Conservation (phyloP, 2,113 vertebrate genomes). For the Petromus typicus region DNA sequence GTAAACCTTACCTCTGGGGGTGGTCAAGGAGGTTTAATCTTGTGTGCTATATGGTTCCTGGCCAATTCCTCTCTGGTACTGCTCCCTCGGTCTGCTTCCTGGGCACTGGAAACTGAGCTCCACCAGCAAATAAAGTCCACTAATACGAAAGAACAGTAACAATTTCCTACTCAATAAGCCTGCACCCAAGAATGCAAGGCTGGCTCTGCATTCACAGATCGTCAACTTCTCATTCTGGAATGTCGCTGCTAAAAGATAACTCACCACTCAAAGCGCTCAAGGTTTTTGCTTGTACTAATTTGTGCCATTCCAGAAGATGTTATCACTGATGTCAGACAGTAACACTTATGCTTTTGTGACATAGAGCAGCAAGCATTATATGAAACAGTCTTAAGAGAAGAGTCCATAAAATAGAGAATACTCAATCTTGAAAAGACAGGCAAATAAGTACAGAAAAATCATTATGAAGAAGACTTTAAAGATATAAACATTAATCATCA, state of each 20-base stretch:
- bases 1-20: neutral
- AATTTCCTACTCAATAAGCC: neutral
- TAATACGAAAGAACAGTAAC: neutral
- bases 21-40: neutral
- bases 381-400: neutral
- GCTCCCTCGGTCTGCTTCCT: neutral
- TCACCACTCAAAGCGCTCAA: neutral
- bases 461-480: constrained; percentile 20
- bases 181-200: neutral
- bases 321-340: neutral
- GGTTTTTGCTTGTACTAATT: neutral
- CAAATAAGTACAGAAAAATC: neutral
- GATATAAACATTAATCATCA: constrained; percentile 9
- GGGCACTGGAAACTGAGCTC: neutral
- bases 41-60: neutral
- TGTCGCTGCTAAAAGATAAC: neutral
- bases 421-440: neutral
- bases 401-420: neutral
- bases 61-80: neutral
- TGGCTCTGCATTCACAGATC: neutral
- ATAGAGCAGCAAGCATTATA: neutral
- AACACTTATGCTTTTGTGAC: neutral
- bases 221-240: neutral
- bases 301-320: neutral
- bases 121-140: neutral